A percentile compares a stretch with the other conserved stretches of the same genome.
phyloP scores from a whole-genome alignment of 2,113 vertebrate genomes.

The Perccottus glenii region DNA sequence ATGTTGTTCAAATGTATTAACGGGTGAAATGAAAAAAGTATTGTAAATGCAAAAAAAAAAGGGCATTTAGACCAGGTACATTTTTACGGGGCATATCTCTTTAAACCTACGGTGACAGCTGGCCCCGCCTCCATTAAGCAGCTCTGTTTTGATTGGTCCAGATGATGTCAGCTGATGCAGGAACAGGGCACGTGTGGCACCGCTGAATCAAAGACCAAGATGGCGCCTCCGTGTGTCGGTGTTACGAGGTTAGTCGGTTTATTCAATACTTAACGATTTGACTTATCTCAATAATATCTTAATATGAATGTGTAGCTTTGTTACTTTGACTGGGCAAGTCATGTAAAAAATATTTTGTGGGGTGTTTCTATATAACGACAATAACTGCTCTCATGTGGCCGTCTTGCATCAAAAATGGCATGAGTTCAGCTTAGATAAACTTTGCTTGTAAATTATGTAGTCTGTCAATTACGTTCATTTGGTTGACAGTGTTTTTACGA shows the following conservation, averaged over 20 bases:
- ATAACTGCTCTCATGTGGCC: conserved; percentile 28
- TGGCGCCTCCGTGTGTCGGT: conserved; percentile 84
- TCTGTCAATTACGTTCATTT: too few relatives aligned
- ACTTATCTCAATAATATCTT: background rate
- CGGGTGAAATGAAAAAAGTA: too few relatives aligned
- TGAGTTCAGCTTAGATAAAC: background rate
- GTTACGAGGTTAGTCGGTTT: conserved; percentile 81
- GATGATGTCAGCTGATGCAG: conserved; percentile 53
- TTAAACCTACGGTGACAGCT: conserved; percentile 29
- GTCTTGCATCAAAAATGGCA: conserved; percentile 27
- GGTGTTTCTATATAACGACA: background rate
- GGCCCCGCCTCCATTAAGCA: conserved; percentile 25
- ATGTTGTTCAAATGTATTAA: too few relatives aligned
- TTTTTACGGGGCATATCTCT: conserved; percentile 8
- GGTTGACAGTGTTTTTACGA: too few relatives aligned
- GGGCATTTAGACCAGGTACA: background rate
- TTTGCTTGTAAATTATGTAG: background rate
- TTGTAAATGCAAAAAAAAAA: too few relatives aligned
- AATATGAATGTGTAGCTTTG: background rate
- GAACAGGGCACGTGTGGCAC: conserved; percentile 51
- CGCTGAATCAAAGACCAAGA: conserved; percentile 69
- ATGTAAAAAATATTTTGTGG: background rate
- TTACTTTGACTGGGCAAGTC: too few relatives aligned
- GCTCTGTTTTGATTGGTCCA: conserved; percentile 54
- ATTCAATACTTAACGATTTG: background rate